These are phyloP conservation scores for Nemoura dubitans DNA, from an alignment of 2,888 invertebrate genomes.

Conservation along the genomic window DNA sequence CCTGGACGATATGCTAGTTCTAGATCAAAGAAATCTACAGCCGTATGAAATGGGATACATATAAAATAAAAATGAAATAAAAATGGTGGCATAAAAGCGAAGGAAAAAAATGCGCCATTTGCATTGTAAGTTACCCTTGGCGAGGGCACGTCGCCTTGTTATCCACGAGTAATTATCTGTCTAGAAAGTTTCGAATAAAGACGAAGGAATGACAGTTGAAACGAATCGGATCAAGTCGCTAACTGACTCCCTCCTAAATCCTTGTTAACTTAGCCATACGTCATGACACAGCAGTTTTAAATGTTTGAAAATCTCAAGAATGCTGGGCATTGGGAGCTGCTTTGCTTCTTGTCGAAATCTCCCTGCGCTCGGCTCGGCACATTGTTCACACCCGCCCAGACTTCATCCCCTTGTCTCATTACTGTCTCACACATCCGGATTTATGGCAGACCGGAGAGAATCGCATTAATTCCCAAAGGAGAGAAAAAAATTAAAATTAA, in stretches of 20 bases:
- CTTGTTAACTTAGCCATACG: conserved; percentile 42
- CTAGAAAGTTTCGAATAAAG: conserved; percentile 29
- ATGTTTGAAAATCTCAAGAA: conserved; percentile 37
- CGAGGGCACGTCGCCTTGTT: neutral
- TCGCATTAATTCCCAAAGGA: neutral
- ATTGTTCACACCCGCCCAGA: conserved; percentile 31
- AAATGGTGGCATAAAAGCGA: neutral
- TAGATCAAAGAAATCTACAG: neutral
- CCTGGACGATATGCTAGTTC: conserved; percentile 8
- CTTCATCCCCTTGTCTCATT: conserved; percentile 28
- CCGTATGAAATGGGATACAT: neutral
- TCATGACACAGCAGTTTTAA: conserved; percentile 36
- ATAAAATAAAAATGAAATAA: neutral
- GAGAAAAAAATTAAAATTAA: neutral
- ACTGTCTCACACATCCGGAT: neutral
- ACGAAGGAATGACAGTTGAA: conserved; percentile 44
- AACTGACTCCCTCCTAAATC: conserved; percentile 40
- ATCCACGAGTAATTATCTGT: conserved; percentile 34
- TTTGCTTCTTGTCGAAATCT: neutral
- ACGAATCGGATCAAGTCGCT: conserved; percentile 45
- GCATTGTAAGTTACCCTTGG: conserved; percentile 4
- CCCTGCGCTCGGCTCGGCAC: neutral
- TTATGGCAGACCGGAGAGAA: neutral
- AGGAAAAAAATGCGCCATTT: neutral
- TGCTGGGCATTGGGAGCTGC: conserved; percentile 16